These are phyloP conservation scores for Dryobates pubescens DNA, from an alignment of 2,797 vertebrate genomes.

Conservation along the genomic window DNA sequence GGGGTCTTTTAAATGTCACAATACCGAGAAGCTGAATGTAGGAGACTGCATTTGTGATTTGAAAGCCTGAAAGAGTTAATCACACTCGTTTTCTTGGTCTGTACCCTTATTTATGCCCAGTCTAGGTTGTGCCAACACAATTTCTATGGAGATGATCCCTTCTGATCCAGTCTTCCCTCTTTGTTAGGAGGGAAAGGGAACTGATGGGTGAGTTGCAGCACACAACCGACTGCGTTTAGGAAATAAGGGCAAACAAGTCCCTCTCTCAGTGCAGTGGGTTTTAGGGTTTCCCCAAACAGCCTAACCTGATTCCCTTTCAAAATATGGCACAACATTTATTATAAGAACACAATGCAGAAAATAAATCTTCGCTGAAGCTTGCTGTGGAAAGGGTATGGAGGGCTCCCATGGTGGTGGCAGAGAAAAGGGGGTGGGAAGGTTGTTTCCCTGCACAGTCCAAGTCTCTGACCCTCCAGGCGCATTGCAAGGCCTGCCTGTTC, in stretches of 20 bases:
- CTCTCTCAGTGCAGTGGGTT: not conserved
- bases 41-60: not conserved
- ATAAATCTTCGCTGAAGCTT: not conserved
- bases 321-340: not conserved
- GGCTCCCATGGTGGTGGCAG: not conserved
- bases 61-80: slow-evolving; percentile 62
- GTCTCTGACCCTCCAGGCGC: not conserved
- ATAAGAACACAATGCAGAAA: not conserved
- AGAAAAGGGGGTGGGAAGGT: not conserved
- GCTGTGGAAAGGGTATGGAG: not conserved
- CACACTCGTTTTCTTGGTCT: slow-evolving; percentile 51
- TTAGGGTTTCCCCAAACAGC: not conserved
- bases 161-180: slow-evolving; percentile 70
- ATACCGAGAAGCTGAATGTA: not conserved
- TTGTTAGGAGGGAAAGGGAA: slow-evolving; percentile 56
- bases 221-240: not conserved
- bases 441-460: not conserved
- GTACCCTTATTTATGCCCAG: slow-evolving; percentile 72
- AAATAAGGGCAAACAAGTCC: not conserved
- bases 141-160: slow-evolving; percentile 75
- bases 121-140: slow-evolving; percentile 65
- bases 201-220: slow-evolving; percentile 10
- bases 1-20: not conserved
- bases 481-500: not conserved
- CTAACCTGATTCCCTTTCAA: not conserved